A percentile compares a stretch with the other conserved stretches of the same genome.
Conservation (phyloP, 1,140 invertebrate genomes). For the Mya arenaria region DNA sequence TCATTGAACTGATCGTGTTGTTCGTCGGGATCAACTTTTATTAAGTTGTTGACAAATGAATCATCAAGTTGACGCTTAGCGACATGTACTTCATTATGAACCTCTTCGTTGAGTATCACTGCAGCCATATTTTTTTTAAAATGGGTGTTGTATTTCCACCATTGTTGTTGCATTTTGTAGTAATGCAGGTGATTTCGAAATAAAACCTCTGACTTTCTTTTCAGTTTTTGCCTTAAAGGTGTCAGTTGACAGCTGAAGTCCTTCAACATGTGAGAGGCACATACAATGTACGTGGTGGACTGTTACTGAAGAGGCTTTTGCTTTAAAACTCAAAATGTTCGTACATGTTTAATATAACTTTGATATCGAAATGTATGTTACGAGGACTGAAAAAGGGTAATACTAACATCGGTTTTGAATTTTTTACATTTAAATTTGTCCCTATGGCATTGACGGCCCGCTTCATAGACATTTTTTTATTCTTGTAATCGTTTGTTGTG, state of each 20-base stretch:
- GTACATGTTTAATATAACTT: neutral
- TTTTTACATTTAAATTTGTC: neutral
- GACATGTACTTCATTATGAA: too few species aligned
- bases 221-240: neutral
- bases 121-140: too few species aligned
- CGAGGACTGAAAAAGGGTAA: neutral
- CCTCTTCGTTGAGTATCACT: too few species aligned
- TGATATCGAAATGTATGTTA: neutral
- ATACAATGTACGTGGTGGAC: neutral
- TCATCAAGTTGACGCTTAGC: too few species aligned
- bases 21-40: too few species aligned
- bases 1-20: too few species aligned
- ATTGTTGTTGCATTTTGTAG: neutral
- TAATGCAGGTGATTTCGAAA: neutral
- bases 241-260: neutral
- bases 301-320: neutral
- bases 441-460: neutral
- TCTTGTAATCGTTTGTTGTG: slow-evolving; percentile 3
- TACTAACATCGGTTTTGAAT: slow-evolving; percentile 1
- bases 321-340: neutral
- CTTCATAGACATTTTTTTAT: neutral
- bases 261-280: slow-evolving; percentile 6
- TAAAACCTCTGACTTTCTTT: neutral
- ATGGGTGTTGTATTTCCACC: too few species aligned
- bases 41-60: too few species aligned